A percentile compares a stretch with the other conserved stretches of the same genome.
Conservation (phyloP, 2,797 vertebrate species). For the Peromyscus nudipes region DNA sequence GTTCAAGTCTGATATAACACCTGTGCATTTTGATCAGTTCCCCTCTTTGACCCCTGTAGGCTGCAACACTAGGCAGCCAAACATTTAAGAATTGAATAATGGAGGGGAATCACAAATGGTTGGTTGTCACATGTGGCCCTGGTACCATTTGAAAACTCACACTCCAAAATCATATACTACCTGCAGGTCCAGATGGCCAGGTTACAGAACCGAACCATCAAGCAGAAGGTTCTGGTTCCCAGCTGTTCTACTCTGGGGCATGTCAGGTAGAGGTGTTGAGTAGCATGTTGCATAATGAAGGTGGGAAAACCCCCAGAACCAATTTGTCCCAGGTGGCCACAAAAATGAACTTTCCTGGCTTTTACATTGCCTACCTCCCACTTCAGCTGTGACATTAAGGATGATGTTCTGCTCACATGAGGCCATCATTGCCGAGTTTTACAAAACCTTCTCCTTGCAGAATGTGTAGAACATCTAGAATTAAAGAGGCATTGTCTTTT, state of each 20-base stretch:
- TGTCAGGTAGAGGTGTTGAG: slow-evolving; percentile 57
- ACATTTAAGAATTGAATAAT: slow-evolving; percentile 5
- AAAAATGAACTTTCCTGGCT: slow-evolving; percentile 58
- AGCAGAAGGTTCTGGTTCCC: slow-evolving; percentile 83
- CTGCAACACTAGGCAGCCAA: not conserved
- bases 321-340: slow-evolving; percentile 80
- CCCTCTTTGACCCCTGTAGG: slow-evolving; percentile 45
- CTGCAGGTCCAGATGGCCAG: slow-evolving; percentile 83
- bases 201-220: slow-evolving; percentile 77
- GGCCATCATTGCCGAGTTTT: not conserved
- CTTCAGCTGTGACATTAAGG: slow-evolving; percentile 21
- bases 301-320: slow-evolving; percentile 62
- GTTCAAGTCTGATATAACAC: slow-evolving; percentile 34
- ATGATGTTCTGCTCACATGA: not conserved
- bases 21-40: not conserved
- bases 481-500: slow-evolving; percentile 84
- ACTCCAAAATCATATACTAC: slow-evolving; percentile 76
- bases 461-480: slow-evolving; percentile 78
- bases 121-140: slow-evolving; percentile 16
- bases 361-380: not conserved
- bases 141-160: slow-evolving; percentile 69
- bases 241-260: slow-evolving; percentile 64
- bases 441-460: slow-evolving; percentile 66
- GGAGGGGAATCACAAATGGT: not conserved
- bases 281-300: slow-evolving; percentile 36